Conservation (phyloP, 2,113 vertebrate species). For the Bagarius yarrelli region DNA sequence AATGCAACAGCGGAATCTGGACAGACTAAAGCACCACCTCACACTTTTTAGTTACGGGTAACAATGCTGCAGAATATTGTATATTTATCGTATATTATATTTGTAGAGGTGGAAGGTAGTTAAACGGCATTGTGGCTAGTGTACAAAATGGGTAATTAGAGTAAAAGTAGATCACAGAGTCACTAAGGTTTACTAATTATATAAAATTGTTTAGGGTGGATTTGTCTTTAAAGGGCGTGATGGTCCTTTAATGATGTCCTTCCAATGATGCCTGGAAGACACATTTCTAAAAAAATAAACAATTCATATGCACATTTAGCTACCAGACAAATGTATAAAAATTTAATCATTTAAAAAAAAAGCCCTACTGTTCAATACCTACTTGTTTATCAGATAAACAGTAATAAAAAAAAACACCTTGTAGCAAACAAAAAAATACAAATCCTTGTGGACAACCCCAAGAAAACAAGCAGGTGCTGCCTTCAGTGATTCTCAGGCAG, state of each 20-base stretch:
- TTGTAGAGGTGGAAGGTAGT: neutral
- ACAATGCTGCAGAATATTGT: no score
- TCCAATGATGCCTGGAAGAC: constrained; percentile 68
- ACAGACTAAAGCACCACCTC: neutral
- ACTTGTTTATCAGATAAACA: constrained; percentile 16
- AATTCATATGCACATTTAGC: constrained; percentile 48
- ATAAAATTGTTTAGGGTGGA: neutral
- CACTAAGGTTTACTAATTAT: neutral
- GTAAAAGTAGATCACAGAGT: neutral
- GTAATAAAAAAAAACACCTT: constrained; percentile 62
- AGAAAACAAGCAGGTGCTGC: constrained; percentile 97
- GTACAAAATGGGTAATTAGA: neutral
- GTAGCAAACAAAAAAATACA: constrained; percentile 96
- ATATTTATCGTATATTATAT: no score
- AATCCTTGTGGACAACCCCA: constrained; percentile 93
- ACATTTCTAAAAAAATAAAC: constrained; percentile 70
- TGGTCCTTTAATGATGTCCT: neutral
- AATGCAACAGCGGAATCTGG: neutral
- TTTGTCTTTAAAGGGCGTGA: neutral
- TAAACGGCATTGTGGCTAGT: neutral
- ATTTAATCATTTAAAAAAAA: constrained; percentile 13
- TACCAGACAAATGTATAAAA: neutral
- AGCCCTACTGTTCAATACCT: constrained; percentile 23
- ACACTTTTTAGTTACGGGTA: neutral
- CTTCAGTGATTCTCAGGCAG: constrained; percentile 96